Conservation (phyloP, 37 sponge, comb jelly and placozoan genomes). For the Theonella swinhoei region DNA sequence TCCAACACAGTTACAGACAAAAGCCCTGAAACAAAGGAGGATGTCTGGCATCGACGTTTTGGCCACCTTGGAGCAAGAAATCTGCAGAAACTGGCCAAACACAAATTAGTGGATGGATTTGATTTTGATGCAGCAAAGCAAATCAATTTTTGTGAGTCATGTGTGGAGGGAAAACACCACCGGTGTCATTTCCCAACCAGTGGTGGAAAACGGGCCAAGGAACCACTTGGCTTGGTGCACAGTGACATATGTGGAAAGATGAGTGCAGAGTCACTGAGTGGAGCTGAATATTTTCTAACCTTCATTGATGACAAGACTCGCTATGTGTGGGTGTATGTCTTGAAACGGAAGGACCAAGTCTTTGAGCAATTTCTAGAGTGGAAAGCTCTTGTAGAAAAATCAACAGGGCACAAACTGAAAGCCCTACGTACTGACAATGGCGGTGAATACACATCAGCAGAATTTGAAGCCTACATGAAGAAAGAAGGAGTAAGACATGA, state of each 20-base stretch:
- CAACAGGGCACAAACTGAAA: constrained; percentile 44
- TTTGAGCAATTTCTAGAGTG: constrained; percentile 61
- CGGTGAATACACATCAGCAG: constrained; percentile 54
- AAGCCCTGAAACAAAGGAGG: constrained; percentile 56
- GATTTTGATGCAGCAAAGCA: constrained; percentile 34
- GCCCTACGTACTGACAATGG: constrained; percentile 58
- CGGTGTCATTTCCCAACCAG: constrained; percentile 28
- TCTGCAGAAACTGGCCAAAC: constrained; percentile 40
- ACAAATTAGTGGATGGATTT: constrained; percentile 50
- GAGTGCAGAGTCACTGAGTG: constrained; percentile 44
- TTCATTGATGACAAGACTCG: constrained; percentile 64
- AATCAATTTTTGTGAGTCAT: constrained; percentile 60
- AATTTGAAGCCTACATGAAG: constrained; percentile 45
- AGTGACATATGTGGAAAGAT: constrained; percentile 63
- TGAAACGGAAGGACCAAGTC: constrained; percentile 52
- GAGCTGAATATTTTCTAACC: constrained; percentile 65
- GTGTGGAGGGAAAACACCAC: constrained; percentile 61
- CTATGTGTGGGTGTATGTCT: constrained; percentile 63
- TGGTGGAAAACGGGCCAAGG: constrained; percentile 25
- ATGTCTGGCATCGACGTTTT: constrained; percentile 59
- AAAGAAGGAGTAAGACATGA: constrained; percentile 63
- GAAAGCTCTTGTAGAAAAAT: constrained; percentile 61
- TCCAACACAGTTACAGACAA: neutral
- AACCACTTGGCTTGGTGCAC: constrained; percentile 50
- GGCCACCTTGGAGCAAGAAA: constrained; percentile 40